A percentile compares a stretch with the other conserved stretches of the same genome.
These are phyloP conservation scores for Siniperca knerii DNA, from an alignment of 2,113 vertebrate species.

Conservation along the genomic window DNA sequence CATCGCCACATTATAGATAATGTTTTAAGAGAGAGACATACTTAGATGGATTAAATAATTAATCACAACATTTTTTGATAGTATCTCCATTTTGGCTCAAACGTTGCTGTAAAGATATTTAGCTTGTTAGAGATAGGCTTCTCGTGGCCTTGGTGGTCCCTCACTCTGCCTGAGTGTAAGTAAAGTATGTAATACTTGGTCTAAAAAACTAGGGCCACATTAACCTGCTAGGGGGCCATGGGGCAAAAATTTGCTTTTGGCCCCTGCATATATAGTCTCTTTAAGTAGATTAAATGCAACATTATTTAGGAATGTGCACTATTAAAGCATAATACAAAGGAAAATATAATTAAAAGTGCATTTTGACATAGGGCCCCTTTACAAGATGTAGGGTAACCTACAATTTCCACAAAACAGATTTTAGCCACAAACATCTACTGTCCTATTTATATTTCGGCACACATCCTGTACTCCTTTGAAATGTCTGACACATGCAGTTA, in stretches of 20 bases:
- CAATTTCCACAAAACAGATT: too few species aligned
- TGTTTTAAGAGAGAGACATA: neutral
- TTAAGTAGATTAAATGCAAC: too few species aligned
- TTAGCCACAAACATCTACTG: too few species aligned
- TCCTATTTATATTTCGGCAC: too few species aligned
- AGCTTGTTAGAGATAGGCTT: neutral
- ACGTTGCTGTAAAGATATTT: constrained; percentile 39
- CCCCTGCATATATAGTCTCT: neutral
- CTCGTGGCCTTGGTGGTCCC: neutral
- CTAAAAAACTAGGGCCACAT: neutral
- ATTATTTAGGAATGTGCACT: neutral
- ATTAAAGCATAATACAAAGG: neutral
- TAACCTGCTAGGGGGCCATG: neutral
- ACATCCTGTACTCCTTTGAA: neutral
- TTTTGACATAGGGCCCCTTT: too few species aligned
- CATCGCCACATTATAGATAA: neutral
- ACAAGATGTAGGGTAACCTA: too few species aligned
- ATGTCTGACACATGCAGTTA: neutral
- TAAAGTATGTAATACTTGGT: neutral
- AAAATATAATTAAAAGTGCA: too few species aligned
- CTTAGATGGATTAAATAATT: constrained; percentile 5
- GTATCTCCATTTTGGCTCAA: constrained; percentile 76
- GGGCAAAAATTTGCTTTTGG: neutral
- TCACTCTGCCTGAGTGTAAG: neutral
- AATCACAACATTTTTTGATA: neutral